Base-by-base conservation (phyloP, 2,888 invertebrate species). In the Apamea crenata region DNA sequence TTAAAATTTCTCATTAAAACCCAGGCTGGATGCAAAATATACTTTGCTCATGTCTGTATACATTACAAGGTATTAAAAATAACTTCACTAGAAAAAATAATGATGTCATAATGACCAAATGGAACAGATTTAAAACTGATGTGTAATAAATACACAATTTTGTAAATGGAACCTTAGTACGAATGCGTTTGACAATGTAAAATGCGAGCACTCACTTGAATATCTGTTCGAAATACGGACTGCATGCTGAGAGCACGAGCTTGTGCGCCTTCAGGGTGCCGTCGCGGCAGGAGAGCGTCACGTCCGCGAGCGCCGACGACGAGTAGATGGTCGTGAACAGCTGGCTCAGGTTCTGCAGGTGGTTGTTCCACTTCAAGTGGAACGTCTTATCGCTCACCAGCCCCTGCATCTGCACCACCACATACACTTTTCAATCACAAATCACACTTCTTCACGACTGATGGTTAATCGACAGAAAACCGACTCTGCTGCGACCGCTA, bases 171-270 rank as follows among this genome's bases (percentile, higher is more conserved):
- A 83, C 77, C 73, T 69, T 80, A 81, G 32, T 67, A 75, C 63
- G 73, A 82, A 74, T 81, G 74, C 72, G 76, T 83, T 75, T 84
- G 87, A 86, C 78, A 87, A 69, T 82, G 82, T 71, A 84, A 83
- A 91, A 90, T 82, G 86, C 72, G 75, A 77, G 74, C 87, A 93
- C 94, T 94, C 88, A 97, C 97, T 97, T 97, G 96, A 98, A 98
- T 89, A 98, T 97, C 89, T 97, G 97, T 93, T 98, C 98, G 94
- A 98, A 98, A 93, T 98, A 98, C 74, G 98, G 98, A 91, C 98
- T 98, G 95, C 98, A 98, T 75, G 98, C 98, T 69, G 98, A 98
- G 84, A 98, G 96, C 87, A 98, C 98, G 88, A 98, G 97, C 93
- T 98, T 98, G 94, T 98, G 98, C 67, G 98, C 98, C 92, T 97